phyloP scores from a whole-genome alignment of 2,888 invertebrate genomes.

The Diaprepes abbreviatus region DNA sequence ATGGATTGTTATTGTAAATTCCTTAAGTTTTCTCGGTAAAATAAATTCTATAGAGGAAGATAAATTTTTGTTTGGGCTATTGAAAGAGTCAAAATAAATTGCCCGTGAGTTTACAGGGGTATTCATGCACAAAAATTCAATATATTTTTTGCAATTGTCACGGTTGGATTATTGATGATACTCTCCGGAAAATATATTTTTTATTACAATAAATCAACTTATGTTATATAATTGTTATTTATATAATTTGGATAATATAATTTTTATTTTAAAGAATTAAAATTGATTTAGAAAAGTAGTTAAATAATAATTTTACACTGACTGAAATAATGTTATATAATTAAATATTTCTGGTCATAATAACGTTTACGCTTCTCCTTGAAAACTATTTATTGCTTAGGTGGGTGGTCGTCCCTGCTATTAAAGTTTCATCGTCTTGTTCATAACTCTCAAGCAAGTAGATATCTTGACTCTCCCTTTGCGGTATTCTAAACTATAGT shows the following conservation, averaged over 20 bases:
- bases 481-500: conserved; percentile 10
- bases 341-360: too few relatives aligned
- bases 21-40: conserved; percentile 19
- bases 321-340: too few relatives aligned
- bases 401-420: background rate
- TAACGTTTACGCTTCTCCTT: background rate
- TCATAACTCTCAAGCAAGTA: conserved; percentile 18
- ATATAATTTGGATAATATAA: too few relatives aligned
- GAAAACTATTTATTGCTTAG: background rate
- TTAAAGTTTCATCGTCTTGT: conserved; percentile 13
- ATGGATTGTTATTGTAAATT: conserved; percentile 38
- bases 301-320: too few relatives aligned
- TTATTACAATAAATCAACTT: too few relatives aligned
- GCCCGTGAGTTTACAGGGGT: conserved; percentile 32
- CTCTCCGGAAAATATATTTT: too few relatives aligned
- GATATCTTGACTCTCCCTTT: conserved; percentile 25
- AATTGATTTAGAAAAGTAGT: too few relatives aligned
- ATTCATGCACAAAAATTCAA: conserved; percentile 12
- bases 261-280: too few relatives aligned
- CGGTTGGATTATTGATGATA: background rate
- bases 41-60: conserved; percentile 27
- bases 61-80: conserved; percentile 36
- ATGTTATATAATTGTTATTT: too few relatives aligned
- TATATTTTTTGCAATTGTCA: conserved; percentile 2
- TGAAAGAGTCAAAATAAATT: conserved; percentile 38